A percentile compares a stretch with the other conserved stretches of the same genome.
Evolutionary conservation across 2,888 invertebrate species (phyloP).

Genomic region (Calameuta filiformis): DNA sequence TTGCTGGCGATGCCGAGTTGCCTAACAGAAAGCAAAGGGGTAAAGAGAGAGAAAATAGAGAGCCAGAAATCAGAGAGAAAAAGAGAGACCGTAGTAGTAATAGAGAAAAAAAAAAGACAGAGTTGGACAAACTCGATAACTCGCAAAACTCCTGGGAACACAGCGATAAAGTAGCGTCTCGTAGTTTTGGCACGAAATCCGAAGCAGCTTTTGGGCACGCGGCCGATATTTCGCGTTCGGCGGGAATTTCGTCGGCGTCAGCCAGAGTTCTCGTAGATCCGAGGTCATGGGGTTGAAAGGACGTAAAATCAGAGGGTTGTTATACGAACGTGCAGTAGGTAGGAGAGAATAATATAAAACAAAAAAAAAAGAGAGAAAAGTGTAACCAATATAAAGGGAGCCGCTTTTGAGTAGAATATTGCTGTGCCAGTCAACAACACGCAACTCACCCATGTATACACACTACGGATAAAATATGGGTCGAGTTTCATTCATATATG

Average conservation of each 20-base stretch:
- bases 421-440: constrained; percentile 2
- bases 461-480: not conserved
- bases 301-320: not conserved
- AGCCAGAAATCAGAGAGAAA: constrained; percentile 11
- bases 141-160: not conserved
- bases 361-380: not conserved
- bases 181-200: not conserved
- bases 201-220: not conserved
- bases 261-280: not conserved
- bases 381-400: not conserved
- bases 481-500: constrained; percentile 1
- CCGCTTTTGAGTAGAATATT: not conserved
- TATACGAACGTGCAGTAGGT: not conserved
- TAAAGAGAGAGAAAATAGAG: constrained; percentile 5
- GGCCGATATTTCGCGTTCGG: not conserved
- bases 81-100: constrained; percentile 2
- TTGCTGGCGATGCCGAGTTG: not conserved
- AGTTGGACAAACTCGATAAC: not conserved
- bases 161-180: not conserved
- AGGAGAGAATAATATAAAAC: not conserved
- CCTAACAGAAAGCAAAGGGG: not conserved
- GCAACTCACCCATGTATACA: not conserved
- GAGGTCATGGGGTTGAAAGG: not conserved
- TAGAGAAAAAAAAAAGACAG: not conserved
- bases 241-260: not conserved